Percentiles rank a stretch among this genome's conserved stretches.
phyloP scores from a whole-genome alignment of 2,888 invertebrate genomes.

The Hartigia nigra region DNA sequence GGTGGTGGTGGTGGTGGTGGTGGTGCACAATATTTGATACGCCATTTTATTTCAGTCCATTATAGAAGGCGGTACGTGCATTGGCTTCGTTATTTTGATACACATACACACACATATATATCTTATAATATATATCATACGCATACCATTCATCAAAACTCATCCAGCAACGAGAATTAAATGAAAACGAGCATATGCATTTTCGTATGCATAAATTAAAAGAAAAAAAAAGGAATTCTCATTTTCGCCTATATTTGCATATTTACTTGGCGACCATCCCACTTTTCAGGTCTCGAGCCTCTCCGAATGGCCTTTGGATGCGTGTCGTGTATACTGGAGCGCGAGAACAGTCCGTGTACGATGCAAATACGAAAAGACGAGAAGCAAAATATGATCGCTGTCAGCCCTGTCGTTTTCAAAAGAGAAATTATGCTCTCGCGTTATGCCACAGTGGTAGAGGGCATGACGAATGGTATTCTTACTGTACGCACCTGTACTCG shows the following conservation, averaged over 20 bases:
- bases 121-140: not conserved
- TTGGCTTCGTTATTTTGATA: not conserved
- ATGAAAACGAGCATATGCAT: not conserved
- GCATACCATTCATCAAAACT: not conserved
- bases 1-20: not conserved
- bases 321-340: not conserved
- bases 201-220: not conserved
- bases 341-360: not conserved
- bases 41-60: not conserved
- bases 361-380: not conserved
- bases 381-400: not conserved
- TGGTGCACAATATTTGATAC: not conserved
- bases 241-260: not conserved
- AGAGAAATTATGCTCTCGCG: not conserved
- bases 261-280: not conserved
- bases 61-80: not conserved
- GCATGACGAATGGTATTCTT: not conserved
- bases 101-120: not conserved
- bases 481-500: not conserved
- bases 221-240: not conserved
- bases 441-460: not conserved
- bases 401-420: not conserved
- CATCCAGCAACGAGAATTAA: not conserved
- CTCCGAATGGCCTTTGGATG: not conserved
- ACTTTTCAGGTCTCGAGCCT: not conserved